Evolutionary conservation across 2,888 invertebrate species (phyloP).

Genomic region (Graphium colonna): DNA sequence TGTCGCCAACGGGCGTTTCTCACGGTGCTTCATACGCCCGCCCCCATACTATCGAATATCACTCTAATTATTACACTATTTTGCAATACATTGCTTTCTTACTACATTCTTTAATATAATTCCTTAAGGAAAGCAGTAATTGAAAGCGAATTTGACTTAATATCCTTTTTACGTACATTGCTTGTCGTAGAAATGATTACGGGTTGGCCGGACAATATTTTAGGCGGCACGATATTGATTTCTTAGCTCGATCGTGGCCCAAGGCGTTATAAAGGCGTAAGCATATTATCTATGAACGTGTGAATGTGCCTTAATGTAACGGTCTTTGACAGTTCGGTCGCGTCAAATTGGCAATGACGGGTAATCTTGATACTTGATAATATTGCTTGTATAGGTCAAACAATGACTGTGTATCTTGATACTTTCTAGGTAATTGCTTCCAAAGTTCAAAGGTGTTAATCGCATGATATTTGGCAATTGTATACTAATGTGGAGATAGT

Average conservation of each 20-base stretch:
- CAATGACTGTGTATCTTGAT: no score
- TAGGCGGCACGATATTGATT: slow-evolving; percentile 58
- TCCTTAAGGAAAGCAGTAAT: not conserved
- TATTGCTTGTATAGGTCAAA: slow-evolving; percentile 1
- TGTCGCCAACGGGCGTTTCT: slow-evolving; percentile 64
- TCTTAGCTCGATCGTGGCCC: slow-evolving; percentile 46
- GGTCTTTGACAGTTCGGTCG: slow-evolving; percentile 33
- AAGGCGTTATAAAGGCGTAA: slow-evolving; percentile 30
- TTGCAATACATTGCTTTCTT: slow-evolving; percentile 11
- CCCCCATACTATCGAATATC: slow-evolving; percentile 26
- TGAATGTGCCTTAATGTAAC: slow-evolving; percentile 22
- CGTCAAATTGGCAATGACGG: slow-evolving; percentile 25
- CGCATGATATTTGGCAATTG: not conserved
- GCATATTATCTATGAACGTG: slow-evolving; percentile 25
- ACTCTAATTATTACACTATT: slow-evolving; percentile 4
- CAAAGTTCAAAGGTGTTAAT: not conserved
- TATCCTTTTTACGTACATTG: not conserved
- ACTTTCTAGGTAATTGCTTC: slow-evolving; percentile 3
- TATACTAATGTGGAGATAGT: not conserved
- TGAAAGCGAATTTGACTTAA: not conserved
- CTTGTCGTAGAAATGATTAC: slow-evolving; percentile 35
- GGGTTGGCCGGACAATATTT: slow-evolving; percentile 54
- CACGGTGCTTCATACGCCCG: slow-evolving; percentile 45
- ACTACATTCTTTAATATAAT: not conserved
- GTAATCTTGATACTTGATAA: not conserved